Conservation (phyloP, 2,888 invertebrate genomes). For the Eucera pruinosa region DNA sequence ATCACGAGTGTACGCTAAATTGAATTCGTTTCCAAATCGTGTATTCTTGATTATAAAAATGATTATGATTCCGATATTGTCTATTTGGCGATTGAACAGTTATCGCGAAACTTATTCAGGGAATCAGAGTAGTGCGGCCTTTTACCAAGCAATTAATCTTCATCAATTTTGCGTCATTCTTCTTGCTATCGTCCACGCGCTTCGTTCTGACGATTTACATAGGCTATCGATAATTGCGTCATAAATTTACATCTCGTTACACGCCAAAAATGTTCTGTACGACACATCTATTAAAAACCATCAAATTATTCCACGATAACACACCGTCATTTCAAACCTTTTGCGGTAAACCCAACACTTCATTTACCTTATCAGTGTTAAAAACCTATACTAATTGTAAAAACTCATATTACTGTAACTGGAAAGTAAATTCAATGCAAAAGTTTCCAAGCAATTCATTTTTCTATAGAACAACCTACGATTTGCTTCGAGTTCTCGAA, state of each 20-base stretch:
- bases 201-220: conserved; percentile 54
- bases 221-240: conserved; percentile 58
- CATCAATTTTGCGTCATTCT: conserved; percentile 63
- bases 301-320: conserved; percentile 47
- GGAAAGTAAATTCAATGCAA: neutral
- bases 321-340: conserved; percentile 19
- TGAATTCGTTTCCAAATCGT: too few relatives aligned
- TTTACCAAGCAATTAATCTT: conserved; percentile 58
- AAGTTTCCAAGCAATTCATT: too few relatives aligned
- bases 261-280: conserved; percentile 50
- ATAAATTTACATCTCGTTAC: conserved; percentile 62
- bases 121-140: conserved; percentile 30
- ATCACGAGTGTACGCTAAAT: too few relatives aligned
- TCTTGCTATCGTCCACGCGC: conserved; percentile 35
- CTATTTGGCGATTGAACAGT: neutral
- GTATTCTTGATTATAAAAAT: too few relatives aligned
- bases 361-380: conserved; percentile 4
- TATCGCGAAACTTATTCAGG: conserved; percentile 50
- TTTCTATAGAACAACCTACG: too few relatives aligned
- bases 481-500: too few relatives aligned
- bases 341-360: conserved; percentile 15
- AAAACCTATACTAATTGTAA: neutral
- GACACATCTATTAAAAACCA: conserved; percentile 46
- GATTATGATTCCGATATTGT: conserved; percentile 6
- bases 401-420: neutral